phyloP scores from a whole-genome alignment of 2,113 vertebrate species.

The Podarcis muralis region DNA sequence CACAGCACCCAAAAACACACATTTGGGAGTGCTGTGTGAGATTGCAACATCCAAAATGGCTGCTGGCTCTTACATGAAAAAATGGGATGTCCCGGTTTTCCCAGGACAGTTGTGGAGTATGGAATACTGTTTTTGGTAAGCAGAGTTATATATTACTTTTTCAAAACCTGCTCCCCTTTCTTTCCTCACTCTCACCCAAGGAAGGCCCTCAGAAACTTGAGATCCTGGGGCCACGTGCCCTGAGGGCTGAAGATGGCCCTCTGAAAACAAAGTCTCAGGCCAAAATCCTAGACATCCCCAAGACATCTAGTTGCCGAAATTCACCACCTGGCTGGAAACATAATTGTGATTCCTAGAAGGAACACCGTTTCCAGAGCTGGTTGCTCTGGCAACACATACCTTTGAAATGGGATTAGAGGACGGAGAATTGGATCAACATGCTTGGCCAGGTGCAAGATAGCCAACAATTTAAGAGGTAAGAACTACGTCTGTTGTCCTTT shows the following conservation, averaged over 20 bases:
- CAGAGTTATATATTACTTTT: slow-evolving; percentile 47
- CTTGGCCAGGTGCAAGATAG: slow-evolving; percentile 42
- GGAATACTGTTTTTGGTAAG: no score
- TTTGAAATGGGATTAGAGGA: neutral
- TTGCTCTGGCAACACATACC: neutral
- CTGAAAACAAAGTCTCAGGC: neutral
- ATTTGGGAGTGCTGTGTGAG: no score
- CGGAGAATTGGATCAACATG: neutral
- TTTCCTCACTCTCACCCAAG: neutral
- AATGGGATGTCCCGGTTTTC: no score
- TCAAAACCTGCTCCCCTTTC: slow-evolving; percentile 38
- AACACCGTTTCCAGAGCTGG: neutral
- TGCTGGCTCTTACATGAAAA: no score
- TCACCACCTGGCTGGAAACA: neutral
- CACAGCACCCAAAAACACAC: no score
- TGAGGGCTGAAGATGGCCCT: no score
- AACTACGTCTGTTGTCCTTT: neutral
- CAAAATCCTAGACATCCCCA: neutral
- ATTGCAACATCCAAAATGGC: no score
- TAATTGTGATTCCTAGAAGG: neutral
- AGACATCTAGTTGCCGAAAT: neutral
- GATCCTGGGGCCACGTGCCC: no score
- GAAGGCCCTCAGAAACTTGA: neutral
- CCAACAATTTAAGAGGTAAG: slow-evolving; percentile 57
- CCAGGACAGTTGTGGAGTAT: no score